phyloP scores from a whole-genome alignment of 2,797 vertebrate genomes.

The Lycodopsis pacificus region DNA sequence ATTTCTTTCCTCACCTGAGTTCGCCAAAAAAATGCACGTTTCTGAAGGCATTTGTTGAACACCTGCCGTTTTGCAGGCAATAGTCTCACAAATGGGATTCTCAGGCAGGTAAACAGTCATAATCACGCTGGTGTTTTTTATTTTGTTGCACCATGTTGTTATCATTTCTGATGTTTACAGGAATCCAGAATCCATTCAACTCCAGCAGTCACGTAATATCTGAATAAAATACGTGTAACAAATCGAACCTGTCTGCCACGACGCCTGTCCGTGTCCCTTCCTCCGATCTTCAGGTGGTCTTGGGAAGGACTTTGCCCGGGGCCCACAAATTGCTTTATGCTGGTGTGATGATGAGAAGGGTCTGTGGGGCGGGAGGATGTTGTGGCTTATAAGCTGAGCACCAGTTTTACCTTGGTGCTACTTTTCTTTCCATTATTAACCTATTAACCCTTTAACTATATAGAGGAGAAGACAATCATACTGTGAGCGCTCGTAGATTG shows the following conservation, averaged over 20 bases:
- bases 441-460: constrained; percentile 16
- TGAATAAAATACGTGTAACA: background rate
- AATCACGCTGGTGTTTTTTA: constrained; percentile 2
- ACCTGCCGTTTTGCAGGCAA: background rate
- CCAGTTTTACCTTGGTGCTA: constrained; percentile 10
- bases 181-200: background rate
- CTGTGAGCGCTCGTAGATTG: background rate
- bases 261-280: constrained; percentile 9
- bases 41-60: background rate
- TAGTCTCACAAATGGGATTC: constrained; percentile 8
- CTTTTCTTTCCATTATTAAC: background rate
- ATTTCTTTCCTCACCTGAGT: constrained; percentile 17
- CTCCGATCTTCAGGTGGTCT: constrained; percentile 13
- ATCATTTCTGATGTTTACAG: background rate
- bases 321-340: constrained; percentile 44
- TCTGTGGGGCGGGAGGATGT: constrained; percentile 20
- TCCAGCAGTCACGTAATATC: background rate
- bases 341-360: constrained; percentile 35
- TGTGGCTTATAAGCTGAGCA: constrained; percentile 10
- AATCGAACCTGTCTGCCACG: background rate
- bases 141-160: background rate
- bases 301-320: constrained; percentile 32
- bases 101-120: background rate
- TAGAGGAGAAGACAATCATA: background rate
- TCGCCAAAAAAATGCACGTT: background rate